Evolutionary conservation across 2,797 vertebrate genomes (phyloP).

Genomic region (Peromyscus attwateri): DNA sequence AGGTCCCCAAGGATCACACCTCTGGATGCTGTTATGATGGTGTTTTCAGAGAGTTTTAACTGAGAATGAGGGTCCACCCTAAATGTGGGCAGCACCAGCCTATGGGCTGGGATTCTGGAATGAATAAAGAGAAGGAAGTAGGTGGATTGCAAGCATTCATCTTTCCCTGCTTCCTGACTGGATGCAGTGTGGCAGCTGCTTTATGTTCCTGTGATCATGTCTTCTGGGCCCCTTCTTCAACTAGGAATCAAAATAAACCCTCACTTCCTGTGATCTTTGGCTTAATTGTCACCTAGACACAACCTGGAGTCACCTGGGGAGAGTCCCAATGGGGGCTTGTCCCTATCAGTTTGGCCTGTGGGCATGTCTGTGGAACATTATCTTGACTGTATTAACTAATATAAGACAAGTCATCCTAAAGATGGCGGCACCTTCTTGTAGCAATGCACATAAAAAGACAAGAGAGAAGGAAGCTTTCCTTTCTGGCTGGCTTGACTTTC

Average conservation of each 20-base stretch:
- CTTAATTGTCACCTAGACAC: not conserved
- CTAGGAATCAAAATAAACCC: not conserved
- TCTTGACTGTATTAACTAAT: not conserved
- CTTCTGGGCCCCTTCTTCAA: not conserved
- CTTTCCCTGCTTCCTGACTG: not conserved
- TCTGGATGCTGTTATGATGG: not conserved
- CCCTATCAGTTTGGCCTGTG: not conserved
- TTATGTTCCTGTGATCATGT: not conserved
- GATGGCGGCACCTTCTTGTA: not conserved
- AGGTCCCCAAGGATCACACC: not conserved
- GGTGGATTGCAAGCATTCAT: not conserved
- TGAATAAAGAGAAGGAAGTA: not conserved
- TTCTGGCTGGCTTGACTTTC: not conserved
- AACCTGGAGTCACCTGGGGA: not conserved
- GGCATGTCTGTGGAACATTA: not conserved
- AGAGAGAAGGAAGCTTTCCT: not conserved
- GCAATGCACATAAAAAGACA: not conserved
- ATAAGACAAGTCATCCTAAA: not conserved
- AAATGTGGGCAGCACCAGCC: not conserved
- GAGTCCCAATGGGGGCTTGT: not conserved
- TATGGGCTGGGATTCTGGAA: not conserved
- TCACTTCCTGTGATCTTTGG: not conserved
- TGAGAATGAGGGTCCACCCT: not conserved
- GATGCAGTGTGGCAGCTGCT: not conserved
- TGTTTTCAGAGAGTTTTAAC: not conserved